Conservation (phyloP, 2,888 invertebrate species). For the Drosophila infuscata region DNA sequence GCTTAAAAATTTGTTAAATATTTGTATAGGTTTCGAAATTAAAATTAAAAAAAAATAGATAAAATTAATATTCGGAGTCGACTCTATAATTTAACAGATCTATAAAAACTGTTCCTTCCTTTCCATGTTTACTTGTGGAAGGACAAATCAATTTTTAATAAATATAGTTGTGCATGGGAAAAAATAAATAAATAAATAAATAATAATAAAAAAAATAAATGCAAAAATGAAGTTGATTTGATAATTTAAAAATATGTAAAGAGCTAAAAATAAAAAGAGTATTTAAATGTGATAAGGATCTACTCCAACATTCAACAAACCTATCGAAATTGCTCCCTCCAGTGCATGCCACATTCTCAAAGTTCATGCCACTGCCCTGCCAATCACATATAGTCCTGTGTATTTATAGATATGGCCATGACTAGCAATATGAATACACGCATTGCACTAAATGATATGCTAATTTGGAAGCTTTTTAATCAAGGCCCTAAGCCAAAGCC, state of each 20-base stretch:
- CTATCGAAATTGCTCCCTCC: background rate
- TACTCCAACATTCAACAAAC: background rate
- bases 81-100: accelerated
- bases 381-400: conserved; percentile 31
- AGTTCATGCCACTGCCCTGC: background rate
- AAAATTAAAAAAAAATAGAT: background rate
- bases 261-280: background rate
- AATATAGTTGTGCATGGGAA: background rate
- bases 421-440: conserved; percentile 38
- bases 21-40: background rate
- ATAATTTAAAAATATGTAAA: no score
- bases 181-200: background rate
- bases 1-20: background rate
- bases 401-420: conserved; percentile 62
- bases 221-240: background rate
- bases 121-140: background rate
- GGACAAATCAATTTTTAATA: background rate
- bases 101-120: background rate
- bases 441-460: conserved; percentile 70
- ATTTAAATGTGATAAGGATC: background rate
- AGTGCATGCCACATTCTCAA: background rate
- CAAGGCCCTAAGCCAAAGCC: conserved; percentile 62
- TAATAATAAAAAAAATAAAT: no score
- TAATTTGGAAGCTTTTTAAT: conserved; percentile 78
- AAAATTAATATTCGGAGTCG: background rate